Evolutionary conservation across 2,797 vertebrate genomes (phyloP), one percentile per base, ranked within the genome.

Genomic region (Todus mexicanus): DNA sequence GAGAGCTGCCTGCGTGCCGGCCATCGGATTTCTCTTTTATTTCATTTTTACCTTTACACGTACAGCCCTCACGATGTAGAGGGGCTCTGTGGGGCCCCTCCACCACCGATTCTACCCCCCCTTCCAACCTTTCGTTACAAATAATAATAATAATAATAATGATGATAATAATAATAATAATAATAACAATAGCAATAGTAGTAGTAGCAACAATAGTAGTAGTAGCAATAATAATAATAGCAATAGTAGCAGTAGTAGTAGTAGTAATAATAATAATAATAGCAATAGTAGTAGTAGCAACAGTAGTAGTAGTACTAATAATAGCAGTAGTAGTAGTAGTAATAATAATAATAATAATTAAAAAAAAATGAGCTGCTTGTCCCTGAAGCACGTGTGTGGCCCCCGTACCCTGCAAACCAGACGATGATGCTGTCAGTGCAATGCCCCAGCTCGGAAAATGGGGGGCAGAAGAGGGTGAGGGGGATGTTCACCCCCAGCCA

Each of bases 1-100:
- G 23, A 81, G 75, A 86, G 83, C 83, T 80, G 89, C 47, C 45
- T 82, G 54, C 5, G 5, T 20, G 72, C 85, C 8, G 3, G 73
- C 65, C 96, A 75, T 35, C 63, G 37, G 87, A 93, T 95, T 94
- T 75, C 72, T 87, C 88, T 56, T 61, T 54, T 83, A 75, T 92
- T 96, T 95, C 83, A 31, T 79, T 76, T 95, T 94, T 71, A 19
- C 38, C 47, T 87, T 71, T 69, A 27, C 26, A 2, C 3, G 2
- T 8, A 15, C 1, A 2, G 14, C 25, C 29, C 23, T 37, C 6
- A 10, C 3, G 1, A 60, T 21, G 38, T 50, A 43, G 68, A 43
- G 26, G 48, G 60, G 59, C 20, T 29, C 4, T 4, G 14, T 23
- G 70, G 26, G 54, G 33, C 85, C 59, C 65, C 53, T 48, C 43